phyloP scores from a whole-genome alignment of 2,113 vertebrate genomes.

The Chloebia gouldiae region DNA sequence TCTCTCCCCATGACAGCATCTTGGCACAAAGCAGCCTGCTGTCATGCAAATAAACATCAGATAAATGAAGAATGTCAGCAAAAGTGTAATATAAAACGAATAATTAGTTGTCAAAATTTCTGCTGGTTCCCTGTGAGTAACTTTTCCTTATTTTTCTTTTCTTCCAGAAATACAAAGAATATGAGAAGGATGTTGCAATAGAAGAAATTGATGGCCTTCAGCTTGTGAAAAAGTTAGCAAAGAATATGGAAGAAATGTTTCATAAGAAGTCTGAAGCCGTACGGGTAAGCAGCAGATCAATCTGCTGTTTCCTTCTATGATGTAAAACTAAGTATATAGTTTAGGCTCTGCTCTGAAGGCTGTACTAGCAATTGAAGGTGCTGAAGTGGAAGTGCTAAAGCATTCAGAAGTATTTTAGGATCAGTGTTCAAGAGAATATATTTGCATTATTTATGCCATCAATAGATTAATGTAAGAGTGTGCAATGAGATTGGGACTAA shows the following conservation, averaged over 20 bases:
- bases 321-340: neutral
- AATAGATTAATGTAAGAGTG: neutral
- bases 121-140: neutral
- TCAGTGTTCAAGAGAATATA: neutral
- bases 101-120: neutral
- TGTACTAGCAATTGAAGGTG: neutral
- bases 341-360: neutral
- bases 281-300: slow-evolving; percentile 78
- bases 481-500: neutral
- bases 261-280: slow-evolving; percentile 95
- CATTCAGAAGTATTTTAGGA: neutral
- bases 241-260: slow-evolving; percentile 99
- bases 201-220: slow-evolving; percentile 96
- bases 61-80: neutral
- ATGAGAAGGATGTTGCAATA: slow-evolving; percentile 90
- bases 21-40: neutral
- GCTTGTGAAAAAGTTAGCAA: slow-evolving; percentile 92
- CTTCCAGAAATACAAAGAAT: slow-evolving; percentile 96
- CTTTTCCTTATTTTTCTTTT: slow-evolving; percentile 3
- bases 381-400: neutral
- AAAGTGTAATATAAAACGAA: neutral
- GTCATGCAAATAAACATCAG: neutral
- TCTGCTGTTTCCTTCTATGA: neutral
- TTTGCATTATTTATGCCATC: neutral
- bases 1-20: neutral